Percentiles rank a stretch among this genome's conserved stretches.
Conservation (phyloP, 2,797 vertebrate species). For the Tadarida brasiliensis region DNA sequence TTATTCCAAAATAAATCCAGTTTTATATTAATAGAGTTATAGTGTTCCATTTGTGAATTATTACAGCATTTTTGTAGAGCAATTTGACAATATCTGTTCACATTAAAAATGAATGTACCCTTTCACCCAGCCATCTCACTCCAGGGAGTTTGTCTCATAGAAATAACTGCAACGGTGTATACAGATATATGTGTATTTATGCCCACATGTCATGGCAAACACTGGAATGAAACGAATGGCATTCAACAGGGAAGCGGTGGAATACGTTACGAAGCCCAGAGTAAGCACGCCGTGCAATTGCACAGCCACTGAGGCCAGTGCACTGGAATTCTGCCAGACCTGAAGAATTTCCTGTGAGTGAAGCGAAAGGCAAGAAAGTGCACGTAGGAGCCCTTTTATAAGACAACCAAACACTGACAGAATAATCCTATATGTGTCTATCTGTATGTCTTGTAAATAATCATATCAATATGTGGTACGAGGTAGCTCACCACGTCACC, state of each 20-base stretch:
- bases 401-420: background rate
- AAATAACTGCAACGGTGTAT: slow-evolving; percentile 21
- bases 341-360: background rate
- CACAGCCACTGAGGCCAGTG: background rate
- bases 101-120: background rate
- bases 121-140: background rate
- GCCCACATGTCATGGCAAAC: background rate
- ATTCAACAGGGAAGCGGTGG: background rate
- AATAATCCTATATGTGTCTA: background rate
- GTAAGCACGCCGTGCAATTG: background rate
- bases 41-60: background rate
- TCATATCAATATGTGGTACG: background rate
- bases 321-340: background rate
- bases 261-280: background rate
- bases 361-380: background rate
- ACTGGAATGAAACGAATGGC: background rate
- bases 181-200: background rate
- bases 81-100: slow-evolving; percentile 17
- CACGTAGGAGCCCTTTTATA: background rate
- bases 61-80: background rate
- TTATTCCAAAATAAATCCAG: background rate
- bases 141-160: background rate
- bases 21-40: slow-evolving; percentile 19
- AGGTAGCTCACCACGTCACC: background rate
- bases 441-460: background rate